Conservation (phyloP, 2,797 vertebrate genomes). For the Chelmon rostratus region DNA sequence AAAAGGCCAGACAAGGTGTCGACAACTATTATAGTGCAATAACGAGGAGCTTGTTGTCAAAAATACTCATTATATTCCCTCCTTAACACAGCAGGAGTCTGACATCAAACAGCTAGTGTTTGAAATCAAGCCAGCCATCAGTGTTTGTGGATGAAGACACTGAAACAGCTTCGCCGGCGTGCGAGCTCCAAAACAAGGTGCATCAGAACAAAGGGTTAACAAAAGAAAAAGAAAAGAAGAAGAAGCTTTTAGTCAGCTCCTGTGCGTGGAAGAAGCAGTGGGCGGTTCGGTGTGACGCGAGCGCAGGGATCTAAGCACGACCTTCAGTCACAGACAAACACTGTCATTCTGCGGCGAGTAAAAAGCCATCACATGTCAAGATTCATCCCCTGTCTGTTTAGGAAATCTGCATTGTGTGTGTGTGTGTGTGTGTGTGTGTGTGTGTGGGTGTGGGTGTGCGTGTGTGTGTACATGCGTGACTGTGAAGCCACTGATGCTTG, state of each 20-base stretch:
- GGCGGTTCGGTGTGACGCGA: slow-evolving; percentile 24
- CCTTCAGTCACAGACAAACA: slow-evolving; percentile 65
- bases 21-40: not conserved
- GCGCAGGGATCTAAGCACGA: slow-evolving; percentile 41
- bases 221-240: slow-evolving; percentile 4
- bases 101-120: slow-evolving; percentile 57
- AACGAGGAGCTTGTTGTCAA: slow-evolving; percentile 31
- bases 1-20: not conserved
- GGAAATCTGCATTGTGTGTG: slow-evolving; percentile 23
- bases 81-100: slow-evolving; percentile 38
- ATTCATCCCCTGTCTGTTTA: slow-evolving; percentile 46
- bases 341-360: slow-evolving; percentile 55
- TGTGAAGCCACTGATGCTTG: slow-evolving; percentile 15
- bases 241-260: slow-evolving; percentile 30
- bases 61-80: slow-evolving; percentile 33
- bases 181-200: slow-evolving; percentile 26
- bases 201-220: slow-evolving; percentile 28
- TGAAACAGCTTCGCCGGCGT: slow-evolving; percentile 19
- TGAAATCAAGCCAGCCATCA: slow-evolving; percentile 53
- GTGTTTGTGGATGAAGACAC: slow-evolving; percentile 36
- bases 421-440: not conserved
- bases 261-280: slow-evolving; percentile 13
- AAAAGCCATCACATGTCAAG: slow-evolving; percentile 62
- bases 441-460: slow-evolving; percentile 7
- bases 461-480: not conserved